A percentile compares a stretch with the other conserved stretches of the same genome.
phyloP scores from a whole-genome alignment of 2,797 vertebrate species.

The Acipenser oxyrinchus region DNA sequence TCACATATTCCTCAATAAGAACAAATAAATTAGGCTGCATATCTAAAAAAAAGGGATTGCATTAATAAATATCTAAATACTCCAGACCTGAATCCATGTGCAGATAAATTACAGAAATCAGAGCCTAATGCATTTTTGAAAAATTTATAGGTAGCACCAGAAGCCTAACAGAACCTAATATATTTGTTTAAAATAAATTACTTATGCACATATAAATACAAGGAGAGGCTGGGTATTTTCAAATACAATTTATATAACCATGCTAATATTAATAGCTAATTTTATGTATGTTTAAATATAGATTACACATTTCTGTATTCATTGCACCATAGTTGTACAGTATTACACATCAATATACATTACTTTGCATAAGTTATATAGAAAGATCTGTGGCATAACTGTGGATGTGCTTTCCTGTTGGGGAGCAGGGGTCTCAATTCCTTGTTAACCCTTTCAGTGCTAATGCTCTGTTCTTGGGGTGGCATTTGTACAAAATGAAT shows the following conservation, averaged over 20 bases:
- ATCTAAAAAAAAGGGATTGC: neutral
- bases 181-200: constrained; percentile 80
- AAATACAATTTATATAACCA: constrained; percentile 1
- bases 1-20: neutral
- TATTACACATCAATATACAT: constrained; percentile 70
- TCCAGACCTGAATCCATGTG: constrained; percentile 15
- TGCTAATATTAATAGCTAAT: constrained; percentile 74
- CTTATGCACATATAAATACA: constrained; percentile 69
- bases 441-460: constrained; percentile 81
- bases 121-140: constrained; percentile 68
- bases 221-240: neutral
- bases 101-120: constrained; percentile 77
- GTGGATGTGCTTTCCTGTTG: neutral
- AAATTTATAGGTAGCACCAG: constrained; percentile 72
- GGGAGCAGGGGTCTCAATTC: constrained; percentile 51
- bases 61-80: constrained; percentile 3
- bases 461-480: constrained; percentile 72
- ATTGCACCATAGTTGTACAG: constrained; percentile 64
- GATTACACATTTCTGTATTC: constrained; percentile 78
- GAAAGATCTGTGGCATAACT: constrained; percentile 17
- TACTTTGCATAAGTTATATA: constrained; percentile 71
- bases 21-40: neutral
- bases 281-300: constrained; percentile 64
- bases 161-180: constrained; percentile 67
- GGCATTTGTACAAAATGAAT: constrained; percentile 99